These are phyloP conservation scores for Lutjanus argentimaculatus DNA, from an alignment of 2,797 vertebrate genomes.

Conservation along the genomic window DNA sequence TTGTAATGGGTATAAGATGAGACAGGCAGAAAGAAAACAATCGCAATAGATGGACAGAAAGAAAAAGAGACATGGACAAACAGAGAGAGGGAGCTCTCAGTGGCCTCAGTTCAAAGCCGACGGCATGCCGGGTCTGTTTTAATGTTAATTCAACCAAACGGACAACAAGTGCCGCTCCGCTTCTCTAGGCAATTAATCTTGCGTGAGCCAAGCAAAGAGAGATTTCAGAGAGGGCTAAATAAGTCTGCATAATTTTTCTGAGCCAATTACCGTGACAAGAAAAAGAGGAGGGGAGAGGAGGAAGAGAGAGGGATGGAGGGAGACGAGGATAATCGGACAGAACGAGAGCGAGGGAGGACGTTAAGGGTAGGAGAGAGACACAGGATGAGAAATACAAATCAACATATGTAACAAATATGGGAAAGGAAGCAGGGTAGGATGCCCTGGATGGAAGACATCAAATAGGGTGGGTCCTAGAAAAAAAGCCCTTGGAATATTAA, in stretches of 20 bases:
- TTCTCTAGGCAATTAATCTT: slow-evolving; percentile 75
- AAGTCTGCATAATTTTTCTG: slow-evolving; percentile 72
- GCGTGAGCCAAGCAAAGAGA: slow-evolving; percentile 55
- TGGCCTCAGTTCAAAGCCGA: slow-evolving; percentile 45
- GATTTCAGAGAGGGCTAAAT: slow-evolving; percentile 68
- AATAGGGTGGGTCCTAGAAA: background rate
- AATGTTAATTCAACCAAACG: slow-evolving; percentile 66
- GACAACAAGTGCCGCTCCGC: slow-evolving; percentile 67
- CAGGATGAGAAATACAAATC: slow-evolving; percentile 19
- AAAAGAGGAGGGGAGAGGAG: slow-evolving; percentile 8
- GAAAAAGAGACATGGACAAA: slow-evolving; percentile 10
- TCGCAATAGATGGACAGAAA: background rate
- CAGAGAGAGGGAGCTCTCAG: background rate
- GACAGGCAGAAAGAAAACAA: slow-evolving; percentile 13
- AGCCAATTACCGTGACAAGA: slow-evolving; percentile 76
- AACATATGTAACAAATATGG: slow-evolving; percentile 10
- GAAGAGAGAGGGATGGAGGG: background rate
- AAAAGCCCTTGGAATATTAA: no score
- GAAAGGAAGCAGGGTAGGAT: background rate
- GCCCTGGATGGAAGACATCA: no score
- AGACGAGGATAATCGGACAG: slow-evolving; percentile 22
- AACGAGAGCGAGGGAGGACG: slow-evolving; percentile 24
- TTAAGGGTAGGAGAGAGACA: background rate
- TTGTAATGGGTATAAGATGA: background rate
- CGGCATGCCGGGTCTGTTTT: slow-evolving; percentile 17